phyloP scores from a whole-genome alignment of 2,888 invertebrate genomes.

The Hesperia comma region DNA sequence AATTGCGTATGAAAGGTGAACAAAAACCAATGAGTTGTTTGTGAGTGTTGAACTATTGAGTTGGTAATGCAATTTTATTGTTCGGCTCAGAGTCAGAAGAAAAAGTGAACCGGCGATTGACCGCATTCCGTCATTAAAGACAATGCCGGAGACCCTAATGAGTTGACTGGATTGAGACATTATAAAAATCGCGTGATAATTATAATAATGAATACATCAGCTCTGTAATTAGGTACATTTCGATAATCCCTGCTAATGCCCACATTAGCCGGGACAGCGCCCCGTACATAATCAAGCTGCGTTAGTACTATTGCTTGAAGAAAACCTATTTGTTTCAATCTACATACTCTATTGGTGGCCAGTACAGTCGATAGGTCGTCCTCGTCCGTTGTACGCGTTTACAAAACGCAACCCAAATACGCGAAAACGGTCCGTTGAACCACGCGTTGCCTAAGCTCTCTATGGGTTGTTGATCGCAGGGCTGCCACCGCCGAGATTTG shows the following conservation, averaged over 20 bases:
- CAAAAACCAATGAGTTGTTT: neutral
- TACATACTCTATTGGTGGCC: no score
- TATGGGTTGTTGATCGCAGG: conserved; percentile 11
- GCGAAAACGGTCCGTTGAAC: conserved; percentile 41
- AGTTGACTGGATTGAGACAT: no score
- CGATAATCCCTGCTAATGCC: no score
- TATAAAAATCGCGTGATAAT: no score
- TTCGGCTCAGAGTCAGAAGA: neutral
- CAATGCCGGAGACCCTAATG: neutral
- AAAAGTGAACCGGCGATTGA: neutral
- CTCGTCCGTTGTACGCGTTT: conserved; percentile 57
- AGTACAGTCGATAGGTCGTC: conserved; percentile 30
- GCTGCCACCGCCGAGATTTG: no score
- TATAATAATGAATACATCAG: no score
- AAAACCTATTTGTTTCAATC: no score
- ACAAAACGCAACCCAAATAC: conserved; percentile 66
- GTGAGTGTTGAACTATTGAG: neutral
- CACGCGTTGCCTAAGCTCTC: conserved; percentile 16
- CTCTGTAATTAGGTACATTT: no score
- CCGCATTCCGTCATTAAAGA: neutral
- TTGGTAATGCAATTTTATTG: neutral
- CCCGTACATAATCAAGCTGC: no score
- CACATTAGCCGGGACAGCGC: no score
- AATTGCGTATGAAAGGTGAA: neutral
- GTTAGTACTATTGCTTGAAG: no score